These are phyloP conservation scores for Malurus cyaneus DNA, from an alignment of 2,113 vertebrate genomes.

Conservation along the genomic window DNA sequence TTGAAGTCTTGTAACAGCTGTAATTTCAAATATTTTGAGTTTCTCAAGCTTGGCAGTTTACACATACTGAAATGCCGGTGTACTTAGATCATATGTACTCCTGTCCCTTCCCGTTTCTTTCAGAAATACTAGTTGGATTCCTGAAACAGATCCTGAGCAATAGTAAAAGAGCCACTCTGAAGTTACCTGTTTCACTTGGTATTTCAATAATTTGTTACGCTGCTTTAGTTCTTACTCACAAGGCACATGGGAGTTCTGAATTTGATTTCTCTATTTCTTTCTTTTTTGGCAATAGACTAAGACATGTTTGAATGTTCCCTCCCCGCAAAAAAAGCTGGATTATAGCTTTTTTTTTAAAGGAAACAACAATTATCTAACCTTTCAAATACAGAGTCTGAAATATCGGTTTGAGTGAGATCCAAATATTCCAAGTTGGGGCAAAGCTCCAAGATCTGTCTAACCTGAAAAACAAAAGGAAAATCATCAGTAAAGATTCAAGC, in stretches of 20 bases:
- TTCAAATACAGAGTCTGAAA: constrained; percentile 86
- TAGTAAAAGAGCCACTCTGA: neutral
- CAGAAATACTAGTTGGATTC: neutral
- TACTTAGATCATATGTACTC: neutral
- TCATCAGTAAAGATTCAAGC: neutral
- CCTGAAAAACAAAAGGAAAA: constrained; percentile 67
- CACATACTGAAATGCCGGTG: neutral
- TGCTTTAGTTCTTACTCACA: neutral
- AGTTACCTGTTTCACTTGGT: neutral
- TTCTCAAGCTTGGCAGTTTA: neutral
- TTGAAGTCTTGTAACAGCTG: neutral
- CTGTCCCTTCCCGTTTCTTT: neutral
- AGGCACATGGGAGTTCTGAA: neutral
- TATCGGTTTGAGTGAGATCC: constrained; percentile 93
- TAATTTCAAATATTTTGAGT: neutral
- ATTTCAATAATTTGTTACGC: neutral
- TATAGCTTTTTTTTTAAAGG: neutral
- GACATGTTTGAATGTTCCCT: neutral
- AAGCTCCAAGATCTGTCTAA: constrained; percentile 91
- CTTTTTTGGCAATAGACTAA: neutral
- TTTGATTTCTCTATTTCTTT: neutral
- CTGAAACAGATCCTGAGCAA: neutral
- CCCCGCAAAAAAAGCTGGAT: neutral
- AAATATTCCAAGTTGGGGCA: constrained; percentile 91
- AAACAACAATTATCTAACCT: constrained; percentile 69